Evolutionary conservation across 2,113 vertebrate genomes (phyloP), one percentile per base, ranked within the genome.

Genomic region (Mobula hypostoma): DNA sequence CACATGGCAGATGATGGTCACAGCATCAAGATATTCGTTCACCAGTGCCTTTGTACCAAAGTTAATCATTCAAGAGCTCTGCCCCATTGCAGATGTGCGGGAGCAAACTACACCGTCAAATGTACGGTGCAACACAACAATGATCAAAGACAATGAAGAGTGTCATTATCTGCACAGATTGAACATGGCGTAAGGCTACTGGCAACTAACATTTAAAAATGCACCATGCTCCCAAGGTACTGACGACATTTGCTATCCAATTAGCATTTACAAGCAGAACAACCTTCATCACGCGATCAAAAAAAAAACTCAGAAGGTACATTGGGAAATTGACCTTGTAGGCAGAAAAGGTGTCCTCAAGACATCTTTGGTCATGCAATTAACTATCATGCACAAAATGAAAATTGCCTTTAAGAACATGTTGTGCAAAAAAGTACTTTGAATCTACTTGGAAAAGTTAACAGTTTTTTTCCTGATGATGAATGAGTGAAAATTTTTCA

Each of bases 181-280:
- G 91, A 93, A 93, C 70, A 93, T 27, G 91, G 76, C 74, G 40
- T 56, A 56, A 93, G 91, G 68, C 70, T 93, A 93, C 91, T 93
- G 91, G 91, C 91, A 93, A 74, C 91, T 48, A 93, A 76, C 24
- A 48, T 93, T 76, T 93, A 56, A 74, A 93, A 93, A 93, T 21
- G 40, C 12, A 36, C 36, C 91, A 40, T 56, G 91, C 9, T 93
- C 70, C 91, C 68, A 76, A 93, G 91, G 70, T 93, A 66, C 91
- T 5, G 70, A 19, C 76, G 91, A 93, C 91, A 93, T 93, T 93
- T 74, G 70, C 91, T 93, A 76, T 93, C 91, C 91, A 93, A 93
- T 93, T 93, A 93, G 74, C 40, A 93, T 93, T 76, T 93, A 93
- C 91, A 93, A 76, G 91, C 68, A 93, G 70, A 93, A 93, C 91